Base-by-base conservation (phyloP, 2,888 invertebrate species). In the Pammene fasciana region DNA sequence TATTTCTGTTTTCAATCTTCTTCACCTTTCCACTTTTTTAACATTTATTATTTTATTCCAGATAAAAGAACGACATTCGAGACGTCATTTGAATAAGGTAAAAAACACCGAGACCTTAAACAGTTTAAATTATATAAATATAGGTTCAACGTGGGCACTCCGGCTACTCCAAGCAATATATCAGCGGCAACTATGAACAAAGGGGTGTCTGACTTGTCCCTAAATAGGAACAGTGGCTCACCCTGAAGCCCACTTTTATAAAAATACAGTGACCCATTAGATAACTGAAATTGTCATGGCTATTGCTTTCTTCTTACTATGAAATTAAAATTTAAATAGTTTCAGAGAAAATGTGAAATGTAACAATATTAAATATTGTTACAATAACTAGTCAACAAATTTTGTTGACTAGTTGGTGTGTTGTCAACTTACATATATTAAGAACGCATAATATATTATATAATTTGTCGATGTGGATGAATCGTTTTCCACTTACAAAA, bases 241-340 rank as follows among this genome's bases (percentile, higher is more conserved):
- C 81, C 81, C 84, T 86, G 84, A 87, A 83, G 75, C 73, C 76
- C 79, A 78, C 76, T 76, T 78, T 78, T 79, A 87, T 83, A 86
- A 85, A 84, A 86, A 84, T 79, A 84, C 83, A 83, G 80, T 75
- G 52, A 16, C 14, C 43, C 61, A 61, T 61, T 26, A 46, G 36
- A 14, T 65, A 60, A 54, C 46, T 59, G 46, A 26, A 46, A 65
- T 59, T 26, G 52, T 54, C 43, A 68, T 68, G 43, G 45, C 43
- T 26, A 65, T 68, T 41, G 46, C 52, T 18, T 68, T 57, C 41
- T 10, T 8, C 26, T 46, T 43, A n/a, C 16, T 13, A 14, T 48
- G 5, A 2, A 48, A 10, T 48, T 48, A 36, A 36, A 60, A 46
- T 6, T 11, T 11, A 10, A n/a, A 43, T 11, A 38, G 8, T 48